Evolutionary conservation across 1,140 invertebrate species (phyloP), one percentile per base, ranked within the genome.

Genomic region (Homarus americanus): DNA sequence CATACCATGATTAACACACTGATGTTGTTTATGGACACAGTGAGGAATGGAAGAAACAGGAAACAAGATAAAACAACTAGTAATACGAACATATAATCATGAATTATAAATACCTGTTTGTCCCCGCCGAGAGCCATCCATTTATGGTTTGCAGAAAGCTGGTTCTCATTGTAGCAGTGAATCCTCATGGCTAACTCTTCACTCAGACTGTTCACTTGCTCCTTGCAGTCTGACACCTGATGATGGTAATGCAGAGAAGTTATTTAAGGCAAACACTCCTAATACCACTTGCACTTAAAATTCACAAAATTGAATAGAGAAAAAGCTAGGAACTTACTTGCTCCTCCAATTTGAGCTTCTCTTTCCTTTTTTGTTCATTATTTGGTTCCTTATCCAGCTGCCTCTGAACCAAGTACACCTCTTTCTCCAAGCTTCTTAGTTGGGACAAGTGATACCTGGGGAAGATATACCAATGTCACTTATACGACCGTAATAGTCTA

Each of bases 171-270:
- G 93, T 97, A 98, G 94, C 97, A 98, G 82, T 96, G 96, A 72
- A 97, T 95, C 96, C 98, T 98, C 93, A 98, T 97, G 93, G 98
- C 97, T 32, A 99, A 95, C 94, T 99, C 98, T 93, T 99, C 98
- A 93, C 98, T 98, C 91, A 97, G 96, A 0, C 96, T 96, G 93
- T 96, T 96, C 12, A 99, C 95, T 91, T 97, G 96, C 93, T 98
- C 97, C 94, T 99, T 99, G 93, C 97, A 98, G 87, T 98, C 84
- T 49, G 90, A 73, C 36, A 91, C 92, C 92, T 92, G 85, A 32
- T 69, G 20, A 86, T 79, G 53, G 24, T 12, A 12, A 58, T 58
- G 53, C n/a, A n/a, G n/a, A n/a, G n/a, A n/a, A n/a, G n/a, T n/a
- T n/a, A n/a, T n/a, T 7, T 49, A 49, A 49, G 15, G 44, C 44